Conservation (phyloP, 2,797 vertebrate genomes). For the Danio kyathit region DNA sequence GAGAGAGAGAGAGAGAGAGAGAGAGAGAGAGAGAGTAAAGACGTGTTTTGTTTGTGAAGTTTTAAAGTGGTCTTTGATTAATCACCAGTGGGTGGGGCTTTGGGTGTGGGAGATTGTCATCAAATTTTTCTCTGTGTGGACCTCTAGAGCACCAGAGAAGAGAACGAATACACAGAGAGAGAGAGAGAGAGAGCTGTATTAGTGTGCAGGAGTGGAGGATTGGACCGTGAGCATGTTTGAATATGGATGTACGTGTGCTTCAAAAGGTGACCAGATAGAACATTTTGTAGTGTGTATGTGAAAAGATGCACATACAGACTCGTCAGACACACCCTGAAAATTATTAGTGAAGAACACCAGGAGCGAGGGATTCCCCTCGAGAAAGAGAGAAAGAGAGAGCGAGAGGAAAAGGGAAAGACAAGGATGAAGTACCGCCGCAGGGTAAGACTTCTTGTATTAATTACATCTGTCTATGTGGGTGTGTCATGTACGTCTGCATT, state of each 20-base stretch:
- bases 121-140: conserved; percentile 54
- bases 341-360: conserved; percentile 22
- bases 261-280: background rate
- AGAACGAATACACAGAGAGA: conserved; percentile 66
- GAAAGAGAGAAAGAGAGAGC: conserved; percentile 57
- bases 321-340: conserved; percentile 35
- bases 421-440: conserved; percentile 60
- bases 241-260: conserved; percentile 76
- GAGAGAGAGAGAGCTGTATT: background rate
- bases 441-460: conserved; percentile 63
- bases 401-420: conserved; percentile 51
- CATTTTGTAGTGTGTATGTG: background rate
- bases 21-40: conserved; percentile 86
- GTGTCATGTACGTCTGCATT: conserved; percentile 15
- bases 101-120: conserved; percentile 40
- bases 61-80: conserved; percentile 25
- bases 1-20: conserved; percentile 56
- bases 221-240: conserved; percentile 83
- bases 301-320: conserved; percentile 23
- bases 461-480: conserved; percentile 35
- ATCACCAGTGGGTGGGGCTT: conserved; percentile 42
- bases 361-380: conserved; percentile 30
- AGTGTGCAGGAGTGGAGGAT: conserved; percentile 77
- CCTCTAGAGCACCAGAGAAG: conserved; percentile 76
- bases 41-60: background rate